Conservation (phyloP, 2,797 vertebrate species). For the Valencia hispanica region DNA sequence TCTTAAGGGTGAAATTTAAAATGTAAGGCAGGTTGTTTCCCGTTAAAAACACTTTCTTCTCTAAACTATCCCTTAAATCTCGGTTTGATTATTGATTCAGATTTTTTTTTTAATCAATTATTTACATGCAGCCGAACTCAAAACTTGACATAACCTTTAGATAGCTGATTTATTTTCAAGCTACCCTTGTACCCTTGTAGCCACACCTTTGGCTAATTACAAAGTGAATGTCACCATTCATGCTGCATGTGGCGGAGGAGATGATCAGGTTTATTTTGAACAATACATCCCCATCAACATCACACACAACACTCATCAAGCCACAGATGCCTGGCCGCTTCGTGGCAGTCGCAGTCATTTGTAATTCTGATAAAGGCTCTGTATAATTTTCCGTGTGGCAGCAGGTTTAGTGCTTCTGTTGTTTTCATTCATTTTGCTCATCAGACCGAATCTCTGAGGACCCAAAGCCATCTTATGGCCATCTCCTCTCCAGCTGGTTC, state of each 20-base stretch:
- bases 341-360: conserved; percentile 43
- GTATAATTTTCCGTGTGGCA: conserved; percentile 51
- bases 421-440: conserved; percentile 67
- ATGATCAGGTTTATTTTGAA: conserved; percentile 17
- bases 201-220: not conserved
- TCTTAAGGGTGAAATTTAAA: conserved; percentile 13
- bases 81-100: conserved; percentile 25
- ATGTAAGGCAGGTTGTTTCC: not conserved
- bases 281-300: conserved; percentile 16
- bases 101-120: conserved; percentile 10
- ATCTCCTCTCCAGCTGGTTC: conserved; percentile 68
- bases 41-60: not conserved
- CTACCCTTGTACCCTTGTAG: not conserved
- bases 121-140: not conserved
- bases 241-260: conserved; percentile 13
- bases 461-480: conserved; percentile 54
- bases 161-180: not conserved
- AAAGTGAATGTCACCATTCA: not conserved
- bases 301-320: conserved; percentile 24
- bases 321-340: conserved; percentile 45
- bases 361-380: conserved; percentile 46
- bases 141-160: too few species aligned
- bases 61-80: conserved; percentile 2
- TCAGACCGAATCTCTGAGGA: conserved; percentile 56
- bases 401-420: conserved; percentile 55